These are phyloP conservation scores for Molorchus minor DNA, from an alignment of 2,888 invertebrate genomes.

Conservation along the genomic window DNA sequence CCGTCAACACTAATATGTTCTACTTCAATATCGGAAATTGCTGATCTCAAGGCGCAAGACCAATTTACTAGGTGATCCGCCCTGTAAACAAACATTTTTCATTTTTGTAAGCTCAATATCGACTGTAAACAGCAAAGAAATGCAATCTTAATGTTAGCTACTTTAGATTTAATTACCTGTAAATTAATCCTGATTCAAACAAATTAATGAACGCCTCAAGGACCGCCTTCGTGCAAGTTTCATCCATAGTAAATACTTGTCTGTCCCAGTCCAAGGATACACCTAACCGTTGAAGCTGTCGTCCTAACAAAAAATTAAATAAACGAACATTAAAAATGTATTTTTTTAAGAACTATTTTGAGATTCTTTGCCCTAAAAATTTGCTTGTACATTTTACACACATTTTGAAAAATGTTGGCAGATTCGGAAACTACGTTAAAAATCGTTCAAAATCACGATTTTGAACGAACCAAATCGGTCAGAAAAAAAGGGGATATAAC, in stretches of 20 bases:
- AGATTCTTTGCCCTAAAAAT: too few relatives aligned
- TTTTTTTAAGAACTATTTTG: too few relatives aligned
- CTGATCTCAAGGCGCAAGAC: constrained; percentile 96
- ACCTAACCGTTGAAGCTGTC: constrained; percentile 88
- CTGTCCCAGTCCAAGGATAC: constrained; percentile 96
- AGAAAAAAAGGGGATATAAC: too few relatives aligned
- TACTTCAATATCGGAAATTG: constrained; percentile 99
- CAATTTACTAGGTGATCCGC: constrained; percentile 97
- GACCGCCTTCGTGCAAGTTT: constrained; percentile 85
- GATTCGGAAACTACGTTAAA: too few relatives aligned
- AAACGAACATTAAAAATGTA: too few relatives aligned
- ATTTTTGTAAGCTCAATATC: too few relatives aligned
- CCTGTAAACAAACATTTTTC: constrained; percentile 68
- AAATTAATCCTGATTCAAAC: constrained; percentile 74
- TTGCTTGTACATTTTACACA: too few relatives aligned
- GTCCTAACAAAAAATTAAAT: constrained; percentile 45
- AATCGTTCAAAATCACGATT: too few relatives aligned
- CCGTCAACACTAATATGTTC: constrained; percentile 93
- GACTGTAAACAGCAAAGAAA: not conserved
- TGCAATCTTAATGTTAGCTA: too few relatives aligned
- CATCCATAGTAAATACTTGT: constrained; percentile 97
- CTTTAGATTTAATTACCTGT: constrained; percentile 39
- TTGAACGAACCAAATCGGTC: too few relatives aligned
- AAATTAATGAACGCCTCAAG: constrained; percentile 87
- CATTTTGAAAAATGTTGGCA: too few relatives aligned